phyloP scores from a whole-genome alignment of 2,797 vertebrate species.

The Amniataba percoides region DNA sequence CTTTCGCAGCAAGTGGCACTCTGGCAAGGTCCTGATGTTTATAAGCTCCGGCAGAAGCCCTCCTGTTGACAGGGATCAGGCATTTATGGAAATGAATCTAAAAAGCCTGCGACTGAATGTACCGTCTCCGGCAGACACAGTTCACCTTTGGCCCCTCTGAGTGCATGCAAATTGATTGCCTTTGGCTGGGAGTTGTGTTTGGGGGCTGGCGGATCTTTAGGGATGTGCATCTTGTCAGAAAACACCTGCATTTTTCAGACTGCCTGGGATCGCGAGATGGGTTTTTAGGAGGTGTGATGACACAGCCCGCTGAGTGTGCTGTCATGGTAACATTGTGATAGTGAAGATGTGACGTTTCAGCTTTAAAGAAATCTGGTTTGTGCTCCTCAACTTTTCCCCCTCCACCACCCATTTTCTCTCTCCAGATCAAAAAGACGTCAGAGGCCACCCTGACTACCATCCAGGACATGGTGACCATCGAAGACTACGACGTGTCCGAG shows the following conservation, averaged over 20 bases:
- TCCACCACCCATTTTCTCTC: background rate
- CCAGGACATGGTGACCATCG: conserved; percentile 98
- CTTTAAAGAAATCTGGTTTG: conserved; percentile 27
- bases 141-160: conserved; percentile 54
- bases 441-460: conserved; percentile 98
- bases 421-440: conserved; percentile 96
- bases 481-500: conserved; percentile 98
- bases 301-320: conserved; percentile 6
- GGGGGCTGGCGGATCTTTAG: conserved; percentile 47
- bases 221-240: conserved; percentile 47
- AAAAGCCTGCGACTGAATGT: conserved; percentile 65
- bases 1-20: conserved; percentile 26
- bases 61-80: conserved; percentile 54
- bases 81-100: conserved; percentile 67
- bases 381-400: background rate
- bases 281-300: conserved; percentile 37
- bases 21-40: conserved; percentile 49
- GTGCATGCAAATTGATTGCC: conserved; percentile 66
- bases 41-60: conserved; percentile 50
- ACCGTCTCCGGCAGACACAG: conserved; percentile 33
- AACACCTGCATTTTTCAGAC: conserved; percentile 45
- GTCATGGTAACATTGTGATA: background rate
- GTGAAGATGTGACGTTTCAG: conserved; percentile 15
- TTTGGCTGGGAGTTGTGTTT: conserved; percentile 62
- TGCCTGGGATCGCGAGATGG: conserved; percentile 11